Conservation (phyloP, 2,797 vertebrate species). For the Streptopelia turtur region DNA sequence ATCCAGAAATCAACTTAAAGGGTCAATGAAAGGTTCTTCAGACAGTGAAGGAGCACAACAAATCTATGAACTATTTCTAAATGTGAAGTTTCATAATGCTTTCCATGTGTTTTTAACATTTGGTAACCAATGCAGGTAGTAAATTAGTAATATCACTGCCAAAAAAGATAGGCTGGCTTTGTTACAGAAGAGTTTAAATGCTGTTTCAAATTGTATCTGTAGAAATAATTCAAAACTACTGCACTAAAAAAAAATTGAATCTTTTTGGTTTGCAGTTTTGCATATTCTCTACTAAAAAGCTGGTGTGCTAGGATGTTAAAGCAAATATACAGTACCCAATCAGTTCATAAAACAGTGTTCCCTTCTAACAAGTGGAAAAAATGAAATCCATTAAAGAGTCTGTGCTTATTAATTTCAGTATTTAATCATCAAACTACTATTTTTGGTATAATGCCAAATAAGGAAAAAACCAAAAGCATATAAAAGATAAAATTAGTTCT, state of each 20-base stretch:
- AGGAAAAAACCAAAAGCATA: not conserved
- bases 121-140: conserved; percentile 24
- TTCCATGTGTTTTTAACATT: conserved; percentile 37
- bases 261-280: not conserved
- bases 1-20: not conserved
- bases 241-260: fast-evolving
- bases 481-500: not conserved
- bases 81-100: conserved; percentile 22
- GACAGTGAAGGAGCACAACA: conserved; percentile 2
- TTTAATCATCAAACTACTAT: not conserved
- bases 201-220: not conserved
- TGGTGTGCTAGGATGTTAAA: not conserved
- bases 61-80: conserved; percentile 54
- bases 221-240: not conserved
- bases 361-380: not conserved
- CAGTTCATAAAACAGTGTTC: not conserved
- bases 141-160: conserved; percentile 32
- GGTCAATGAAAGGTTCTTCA: not conserved
- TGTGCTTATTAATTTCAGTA: not conserved
- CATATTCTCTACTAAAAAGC: not conserved
- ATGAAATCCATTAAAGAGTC: not conserved
- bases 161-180: conserved; percentile 30
- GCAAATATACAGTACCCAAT: not conserved
- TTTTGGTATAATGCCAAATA: not conserved
- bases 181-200: conserved; percentile 4